Evolutionary conservation across 2,797 vertebrate genomes (phyloP), one percentile per base, ranked within the genome.

Genomic region (Galago senegalensis): DNA sequence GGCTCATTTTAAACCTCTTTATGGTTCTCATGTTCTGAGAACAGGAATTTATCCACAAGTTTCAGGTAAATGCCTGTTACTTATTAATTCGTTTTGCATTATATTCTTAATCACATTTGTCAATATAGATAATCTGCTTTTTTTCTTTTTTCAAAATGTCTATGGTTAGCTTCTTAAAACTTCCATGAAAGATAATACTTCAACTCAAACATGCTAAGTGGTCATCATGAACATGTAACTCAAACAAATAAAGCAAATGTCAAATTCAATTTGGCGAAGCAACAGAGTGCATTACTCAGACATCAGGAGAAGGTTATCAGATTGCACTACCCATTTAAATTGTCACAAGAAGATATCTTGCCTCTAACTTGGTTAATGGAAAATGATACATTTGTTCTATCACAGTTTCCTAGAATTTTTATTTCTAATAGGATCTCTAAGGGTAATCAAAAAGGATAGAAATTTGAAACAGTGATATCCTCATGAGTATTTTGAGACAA

Each of bases 141-240:
- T 43, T 12, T 89, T 95, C 56, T 86, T 21, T 85, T 75, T 49
- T 94, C 34, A 80, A 92, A 89, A 34, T 89, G 7, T 87, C 12
- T 91, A 40, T 40, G 3, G 0, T 40, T 83, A 94, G 23, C 6
- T 56, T 95, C 27, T 69, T 87, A 69, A 80, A 95, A 84, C 0
- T 85, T 87, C 27, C 7, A 81, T 75, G 49, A 89, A 93, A 93
- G 29, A 34, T 73, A 91, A 76, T 89, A 60, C 46, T 76, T 94
- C 77, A 14, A 72, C 20, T 94, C 16, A 94, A 89, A 63, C 34
- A 67, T 67, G 2, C 5, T 89, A 69, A 87, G 4, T 6, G 1
- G 7, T 70, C 67, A 73, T 81, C 37, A 91, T 65, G 8, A 91
- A 49, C 18, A 11, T 82, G 34, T 37, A 91, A 58, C 16, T 89